These are phyloP conservation scores for Drosophila limbata DNA, from an alignment of 2,888 invertebrate species.

Conservation along the genomic window DNA sequence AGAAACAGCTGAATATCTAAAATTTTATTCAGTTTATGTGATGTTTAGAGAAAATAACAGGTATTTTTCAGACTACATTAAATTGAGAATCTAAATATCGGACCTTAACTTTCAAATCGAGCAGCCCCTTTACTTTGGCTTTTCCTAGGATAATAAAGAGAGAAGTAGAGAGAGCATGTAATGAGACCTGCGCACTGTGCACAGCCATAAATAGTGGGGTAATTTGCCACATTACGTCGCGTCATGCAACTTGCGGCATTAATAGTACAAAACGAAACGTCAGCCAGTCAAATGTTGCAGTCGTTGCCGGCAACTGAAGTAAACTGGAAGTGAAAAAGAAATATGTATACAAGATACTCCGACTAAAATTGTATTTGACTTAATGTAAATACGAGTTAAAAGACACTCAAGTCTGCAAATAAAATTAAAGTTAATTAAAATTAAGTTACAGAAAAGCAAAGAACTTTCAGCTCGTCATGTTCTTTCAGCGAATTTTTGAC, in stretches of 20 bases:
- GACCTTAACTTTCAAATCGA: neutral
- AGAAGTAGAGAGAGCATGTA: neutral
- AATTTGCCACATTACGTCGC: conserved; percentile 1
- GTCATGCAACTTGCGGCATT: conserved; percentile 9
- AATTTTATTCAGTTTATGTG: too few species aligned
- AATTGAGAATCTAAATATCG: too few species aligned
- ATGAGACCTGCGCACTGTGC: conserved; percentile 62
- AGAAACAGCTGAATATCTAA: neutral
- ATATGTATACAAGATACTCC: neutral
- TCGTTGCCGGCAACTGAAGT: conserved; percentile 68
- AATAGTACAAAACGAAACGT: conserved; percentile 57
- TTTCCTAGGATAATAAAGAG: neutral
- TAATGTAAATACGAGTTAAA: conserved; percentile 29
- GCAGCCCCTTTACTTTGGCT: neutral
- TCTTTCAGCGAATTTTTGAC: conserved; percentile 83
- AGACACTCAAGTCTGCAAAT: conserved; percentile 18
- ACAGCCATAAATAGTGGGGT: conserved; percentile 13
- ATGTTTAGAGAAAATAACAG: too few species aligned
- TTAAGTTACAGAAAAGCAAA: neutral
- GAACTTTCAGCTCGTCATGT: conserved; percentile 64
- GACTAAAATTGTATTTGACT: conserved; percentile 9
- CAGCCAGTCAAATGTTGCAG: conserved; percentile 55
- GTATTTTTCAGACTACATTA: too few species aligned
- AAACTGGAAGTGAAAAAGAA: conserved; percentile 42
- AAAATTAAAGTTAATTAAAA: conserved; percentile 5